phyloP scores from a whole-genome alignment of 2,888 invertebrate species.

The Andrena marginata region DNA sequence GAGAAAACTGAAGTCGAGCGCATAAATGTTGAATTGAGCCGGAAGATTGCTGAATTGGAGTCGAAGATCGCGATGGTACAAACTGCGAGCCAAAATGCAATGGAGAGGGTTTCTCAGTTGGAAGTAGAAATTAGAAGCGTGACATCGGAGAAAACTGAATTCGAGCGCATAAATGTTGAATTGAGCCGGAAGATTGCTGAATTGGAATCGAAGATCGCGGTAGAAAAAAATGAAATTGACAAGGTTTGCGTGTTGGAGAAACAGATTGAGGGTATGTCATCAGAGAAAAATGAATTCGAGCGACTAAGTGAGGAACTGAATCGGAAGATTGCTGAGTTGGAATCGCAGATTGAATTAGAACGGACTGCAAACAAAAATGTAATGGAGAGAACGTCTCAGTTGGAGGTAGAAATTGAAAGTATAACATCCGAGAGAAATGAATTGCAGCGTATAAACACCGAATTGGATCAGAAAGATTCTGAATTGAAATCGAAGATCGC shows the following conservation, averaged over 20 bases:
- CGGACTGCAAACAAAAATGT: neutral
- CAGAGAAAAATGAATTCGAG: too few species aligned
- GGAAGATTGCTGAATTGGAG: too few species aligned
- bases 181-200: too few species aligned
- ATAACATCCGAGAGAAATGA: neutral
- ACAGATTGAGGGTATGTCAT: neutral
- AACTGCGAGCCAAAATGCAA: neutral
- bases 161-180: constrained; percentile 15
- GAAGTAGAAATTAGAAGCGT: neutral
- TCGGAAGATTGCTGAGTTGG: too few species aligned
- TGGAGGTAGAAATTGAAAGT: neutral
- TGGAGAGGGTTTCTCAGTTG: neutral
- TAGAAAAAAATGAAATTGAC: neutral
- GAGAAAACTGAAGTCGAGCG: constrained; percentile 51
- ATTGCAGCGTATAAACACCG: neutral
- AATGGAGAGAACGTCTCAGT: too few species aligned
- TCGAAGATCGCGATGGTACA: too few species aligned
- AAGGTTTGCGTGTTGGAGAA: neutral
- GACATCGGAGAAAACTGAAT: constrained; percentile 39
- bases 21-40: neutral
- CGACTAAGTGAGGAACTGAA: too few species aligned
- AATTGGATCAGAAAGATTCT: neutral
- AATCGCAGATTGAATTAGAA: too few species aligned
- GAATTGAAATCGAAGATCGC: neutral
- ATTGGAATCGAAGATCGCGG: too few species aligned